These are phyloP conservation scores for Leuciscus waleckii DNA, from an alignment of 2,797 vertebrate species.

Conservation along the genomic window DNA sequence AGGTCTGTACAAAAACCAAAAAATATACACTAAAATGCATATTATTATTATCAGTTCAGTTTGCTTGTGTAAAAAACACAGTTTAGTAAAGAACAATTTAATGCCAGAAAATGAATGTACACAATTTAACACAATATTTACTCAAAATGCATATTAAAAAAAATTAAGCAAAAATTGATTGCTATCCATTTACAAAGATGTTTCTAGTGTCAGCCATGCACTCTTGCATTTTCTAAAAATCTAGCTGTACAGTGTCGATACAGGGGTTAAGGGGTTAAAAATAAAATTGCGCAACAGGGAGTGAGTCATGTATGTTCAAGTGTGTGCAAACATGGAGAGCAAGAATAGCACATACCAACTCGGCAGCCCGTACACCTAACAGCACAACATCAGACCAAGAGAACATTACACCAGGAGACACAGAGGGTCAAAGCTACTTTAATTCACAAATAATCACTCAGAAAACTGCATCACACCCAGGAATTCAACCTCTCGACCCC, in stretches of 20 bases:
- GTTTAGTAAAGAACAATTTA: neutral
- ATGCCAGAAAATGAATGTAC: neutral
- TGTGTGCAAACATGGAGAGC: conserved; percentile 8
- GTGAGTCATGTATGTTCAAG: neutral
- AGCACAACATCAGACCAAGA: neutral
- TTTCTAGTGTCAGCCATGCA: neutral
- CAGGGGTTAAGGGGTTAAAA: neutral
- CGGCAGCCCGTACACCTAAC: neutral
- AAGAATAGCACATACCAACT: neutral
- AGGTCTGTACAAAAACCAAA: neutral
- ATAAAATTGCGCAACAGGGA: neutral
- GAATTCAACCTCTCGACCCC: neutral
- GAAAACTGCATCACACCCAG: neutral
- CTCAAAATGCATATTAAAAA: neutral
- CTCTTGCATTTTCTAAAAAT: neutral
- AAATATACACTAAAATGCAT: neutral
- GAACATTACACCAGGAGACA: neutral
- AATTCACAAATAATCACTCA: neutral
- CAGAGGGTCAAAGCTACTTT: neutral
- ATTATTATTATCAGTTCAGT: neutral
- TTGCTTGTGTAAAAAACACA: neutral
- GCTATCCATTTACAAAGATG: neutral
- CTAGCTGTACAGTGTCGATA: neutral
- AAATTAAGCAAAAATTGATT: neutral
- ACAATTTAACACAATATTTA: neutral